Evolutionary conservation across 2,888 invertebrate genomes (phyloP), one percentile per base, ranked within the genome.

Genomic region (Panzeria rudis): DNA sequence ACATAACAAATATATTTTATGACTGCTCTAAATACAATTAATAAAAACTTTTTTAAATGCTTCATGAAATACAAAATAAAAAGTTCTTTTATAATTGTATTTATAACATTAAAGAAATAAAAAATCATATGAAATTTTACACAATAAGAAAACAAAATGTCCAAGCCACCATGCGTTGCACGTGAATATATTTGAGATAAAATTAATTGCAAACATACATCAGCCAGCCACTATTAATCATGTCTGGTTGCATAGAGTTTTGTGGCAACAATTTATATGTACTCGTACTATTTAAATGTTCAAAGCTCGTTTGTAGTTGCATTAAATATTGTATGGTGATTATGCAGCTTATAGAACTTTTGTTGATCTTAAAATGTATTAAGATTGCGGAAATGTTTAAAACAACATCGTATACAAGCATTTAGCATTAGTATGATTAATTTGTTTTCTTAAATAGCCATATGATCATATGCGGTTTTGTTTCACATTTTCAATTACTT

Each of bases 161-260:
- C 62, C 20, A 72, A 71, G 80, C 72, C 84, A 81, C 82, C 82
- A 79, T 71, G 77, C 71, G 82, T 61, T 85, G 78, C 85, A 85
- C 85, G 85, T 85, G 78, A 82, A 75, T 76, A 82, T 47, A 79
- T 82, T 85, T 82, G 75, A 82, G 85, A 85, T 85, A 85, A 85
- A 54, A 73, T 71, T 85, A 85, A 85, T 85, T 85, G 82, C 82
- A 69, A 85, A 82, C 85, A 85, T 82, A 71, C 78, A 82, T 78
- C 82, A 82, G 61, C 59, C 82, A 82, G 61, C 59, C 50, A 61
- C 78, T 64, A 85, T 85, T 79, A 85, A 85, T 85, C 82, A 85
- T 85, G 85, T 71, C 81, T 64, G 17, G 35, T 71, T 85, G 78
- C 75, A 82, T 85, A 79, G 54, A 54, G 38, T 50, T 41, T 69